Evolutionary conservation across 2,797 vertebrate species (phyloP).

Genomic region (Acipenser ruthenus): DNA sequence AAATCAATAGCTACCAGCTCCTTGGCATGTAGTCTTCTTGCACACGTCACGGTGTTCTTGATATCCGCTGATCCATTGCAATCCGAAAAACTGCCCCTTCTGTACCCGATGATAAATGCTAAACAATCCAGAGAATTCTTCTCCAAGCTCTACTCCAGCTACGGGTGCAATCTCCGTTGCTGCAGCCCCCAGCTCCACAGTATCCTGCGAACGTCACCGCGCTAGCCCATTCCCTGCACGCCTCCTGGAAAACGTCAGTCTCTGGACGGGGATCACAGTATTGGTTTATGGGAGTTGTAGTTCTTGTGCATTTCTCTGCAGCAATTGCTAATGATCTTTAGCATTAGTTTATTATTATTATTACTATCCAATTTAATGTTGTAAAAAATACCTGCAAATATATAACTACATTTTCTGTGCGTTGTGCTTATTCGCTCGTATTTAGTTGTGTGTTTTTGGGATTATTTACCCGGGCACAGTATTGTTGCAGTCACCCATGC

Average conservation of each 20-base stretch:
- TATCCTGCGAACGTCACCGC: constrained; percentile 33
- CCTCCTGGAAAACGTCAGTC: constrained; percentile 30
- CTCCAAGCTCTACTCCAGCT: constrained; percentile 17
- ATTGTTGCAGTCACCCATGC: no score
- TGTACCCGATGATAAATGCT: not conserved
- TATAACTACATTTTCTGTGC: no score
- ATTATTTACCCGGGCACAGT: no score
- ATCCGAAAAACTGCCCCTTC: not conserved
- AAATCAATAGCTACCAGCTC: constrained; percentile 14
- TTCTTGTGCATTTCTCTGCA: no score
- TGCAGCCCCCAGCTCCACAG: constrained; percentile 39
- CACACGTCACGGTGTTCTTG: not conserved
- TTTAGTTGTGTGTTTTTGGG: no score
- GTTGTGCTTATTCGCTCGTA: no score
- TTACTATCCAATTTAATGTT: no score
- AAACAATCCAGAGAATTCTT: not conserved
- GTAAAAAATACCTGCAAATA: no score
- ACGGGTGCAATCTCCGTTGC: constrained; percentile 22
- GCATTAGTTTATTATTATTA: no score
- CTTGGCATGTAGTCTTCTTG: constrained; percentile 7
- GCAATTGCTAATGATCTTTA: no score
- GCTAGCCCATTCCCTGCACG: constrained; percentile 38
- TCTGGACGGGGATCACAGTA: no score
- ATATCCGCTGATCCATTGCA: constrained; percentile 1
- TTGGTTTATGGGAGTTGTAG: no score